Evolutionary conservation across 2,113 vertebrate species (phyloP).

Genomic region (Rhinoderma darwinii): DNA sequence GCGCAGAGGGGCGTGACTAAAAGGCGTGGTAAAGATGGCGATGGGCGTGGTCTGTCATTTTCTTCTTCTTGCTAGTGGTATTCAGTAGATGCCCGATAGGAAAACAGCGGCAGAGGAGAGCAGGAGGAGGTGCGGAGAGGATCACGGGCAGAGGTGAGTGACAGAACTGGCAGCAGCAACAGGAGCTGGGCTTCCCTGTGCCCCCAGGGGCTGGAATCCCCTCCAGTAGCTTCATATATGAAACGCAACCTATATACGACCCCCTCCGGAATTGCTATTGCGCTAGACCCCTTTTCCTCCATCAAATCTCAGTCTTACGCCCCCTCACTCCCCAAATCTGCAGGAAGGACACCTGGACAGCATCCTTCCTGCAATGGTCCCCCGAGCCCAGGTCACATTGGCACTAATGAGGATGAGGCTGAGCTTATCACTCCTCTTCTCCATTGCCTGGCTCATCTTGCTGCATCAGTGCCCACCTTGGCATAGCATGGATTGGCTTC

Average conservation of each 20-base stretch:
- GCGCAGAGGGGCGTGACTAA: slow-evolving; percentile 50
- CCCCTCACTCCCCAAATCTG: not conserved
- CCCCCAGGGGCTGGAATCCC: slow-evolving; percentile 30
- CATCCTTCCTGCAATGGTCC: not conserved
- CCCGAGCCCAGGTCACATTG: not conserved
- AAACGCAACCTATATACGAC: not conserved
- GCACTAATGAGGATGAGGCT: not conserved
- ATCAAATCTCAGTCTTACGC: not conserved
- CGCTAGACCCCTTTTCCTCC: not conserved
- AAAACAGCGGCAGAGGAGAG: slow-evolving; percentile 47
- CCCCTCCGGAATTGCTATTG: not conserved
- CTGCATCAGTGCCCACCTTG: slow-evolving; percentile 41
- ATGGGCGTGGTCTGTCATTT: not conserved
- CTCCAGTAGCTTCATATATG: not conserved
- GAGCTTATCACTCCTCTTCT: not conserved
- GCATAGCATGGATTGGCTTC: slow-evolving; percentile 18
- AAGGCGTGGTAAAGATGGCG: not conserved
- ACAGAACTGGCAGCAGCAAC: not conserved
- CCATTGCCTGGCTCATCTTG: not conserved
- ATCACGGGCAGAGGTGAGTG: slow-evolving; percentile 50
- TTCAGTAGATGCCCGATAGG: slow-evolving; percentile 51
- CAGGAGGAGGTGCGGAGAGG: slow-evolving; percentile 51
- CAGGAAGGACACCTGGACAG: not conserved
- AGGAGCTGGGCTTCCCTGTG: slow-evolving; percentile 26
- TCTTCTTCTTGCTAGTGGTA: slow-evolving; percentile 37